Evolutionary conservation across 2,797 vertebrate genomes (phyloP).

Genomic region (Acanthiza pusilla): DNA sequence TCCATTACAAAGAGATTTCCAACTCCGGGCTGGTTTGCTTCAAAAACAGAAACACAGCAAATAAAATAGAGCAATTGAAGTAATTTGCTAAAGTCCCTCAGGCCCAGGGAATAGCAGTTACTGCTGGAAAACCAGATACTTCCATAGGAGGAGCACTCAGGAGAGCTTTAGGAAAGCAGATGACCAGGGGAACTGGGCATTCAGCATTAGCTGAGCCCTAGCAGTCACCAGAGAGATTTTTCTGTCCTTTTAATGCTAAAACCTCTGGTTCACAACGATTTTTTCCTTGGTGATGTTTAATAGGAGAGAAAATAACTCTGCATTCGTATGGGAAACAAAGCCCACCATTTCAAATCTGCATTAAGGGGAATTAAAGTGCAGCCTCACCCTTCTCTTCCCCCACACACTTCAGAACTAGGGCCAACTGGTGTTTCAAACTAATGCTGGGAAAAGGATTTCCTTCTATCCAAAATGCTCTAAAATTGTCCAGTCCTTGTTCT

Average conservation of each 20-base stretch:
- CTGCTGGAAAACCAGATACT: background rate
- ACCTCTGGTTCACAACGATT: background rate
- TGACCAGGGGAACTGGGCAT: background rate
- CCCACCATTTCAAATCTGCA: background rate
- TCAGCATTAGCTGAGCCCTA: background rate
- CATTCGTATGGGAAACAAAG: background rate
- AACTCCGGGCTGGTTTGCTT: background rate
- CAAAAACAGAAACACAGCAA: conserved; percentile 12
- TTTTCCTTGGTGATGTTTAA: background rate
- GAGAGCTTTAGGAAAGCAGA: background rate
- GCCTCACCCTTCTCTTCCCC: background rate
- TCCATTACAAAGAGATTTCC: background rate
- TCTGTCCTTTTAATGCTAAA: background rate
- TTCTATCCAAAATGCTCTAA: background rate
- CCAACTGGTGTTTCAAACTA: background rate
- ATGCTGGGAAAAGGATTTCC: background rate
- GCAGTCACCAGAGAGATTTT: background rate
- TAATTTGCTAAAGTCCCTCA: background rate
- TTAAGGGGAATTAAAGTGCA: background rate
- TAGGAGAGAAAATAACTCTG: background rate
- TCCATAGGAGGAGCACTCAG: background rate
- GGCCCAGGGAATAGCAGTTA: background rate
- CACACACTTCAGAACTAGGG: background rate
- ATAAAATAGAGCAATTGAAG: conserved; percentile 13
- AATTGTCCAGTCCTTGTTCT: background rate